Evolutionary conservation across 2,888 invertebrate species (phyloP).

Genomic region (Mythimna albipuncta): DNA sequence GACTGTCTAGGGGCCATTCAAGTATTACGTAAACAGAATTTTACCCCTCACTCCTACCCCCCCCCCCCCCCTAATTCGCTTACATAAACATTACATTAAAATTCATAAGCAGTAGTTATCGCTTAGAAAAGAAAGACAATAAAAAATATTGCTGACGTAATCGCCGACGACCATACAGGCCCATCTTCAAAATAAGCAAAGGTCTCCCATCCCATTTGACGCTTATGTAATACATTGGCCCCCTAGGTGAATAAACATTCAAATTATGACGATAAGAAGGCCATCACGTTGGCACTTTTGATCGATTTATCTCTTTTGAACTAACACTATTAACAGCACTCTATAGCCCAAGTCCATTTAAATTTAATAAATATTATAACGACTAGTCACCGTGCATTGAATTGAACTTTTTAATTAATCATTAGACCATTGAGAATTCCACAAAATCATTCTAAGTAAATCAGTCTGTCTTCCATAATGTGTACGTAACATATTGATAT

Average conservation of each 20-base stretch:
- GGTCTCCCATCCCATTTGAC: too few species aligned
- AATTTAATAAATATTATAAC: constrained; percentile 13
- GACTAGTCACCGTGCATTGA: constrained; percentile 13
- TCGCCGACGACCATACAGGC: too few species aligned
- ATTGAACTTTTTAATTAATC: constrained; percentile 22
- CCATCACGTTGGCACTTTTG: constrained; percentile 21
- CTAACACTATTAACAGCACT: constrained; percentile 11
- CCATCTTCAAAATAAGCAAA: too few species aligned
- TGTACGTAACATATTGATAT: constrained; percentile 61
- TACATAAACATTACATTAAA: too few species aligned
- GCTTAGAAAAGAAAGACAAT: too few species aligned
- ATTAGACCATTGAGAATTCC: constrained; percentile 31
- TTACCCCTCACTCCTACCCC: too few species aligned
- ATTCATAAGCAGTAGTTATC: too few species aligned
- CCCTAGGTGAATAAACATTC: constrained; percentile 21
- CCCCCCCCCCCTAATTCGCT: too few species aligned
- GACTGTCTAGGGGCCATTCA: constrained; percentile 28
- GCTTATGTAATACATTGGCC: too few species aligned
- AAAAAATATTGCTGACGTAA: too few species aligned
- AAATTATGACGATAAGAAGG: constrained; percentile 32
- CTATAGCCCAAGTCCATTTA: constrained; percentile 9
- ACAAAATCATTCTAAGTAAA: constrained; percentile 64
- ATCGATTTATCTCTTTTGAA: constrained; percentile 11
- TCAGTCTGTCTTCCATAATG: constrained; percentile 80
- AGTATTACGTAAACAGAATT: too few species aligned